A percentile compares a stretch with the other conserved stretches of the same genome.
These are phyloP conservation scores for Sebastes vulpes DNA, from an alignment of 2,797 vertebrate genomes.

Conservation along the genomic window DNA sequence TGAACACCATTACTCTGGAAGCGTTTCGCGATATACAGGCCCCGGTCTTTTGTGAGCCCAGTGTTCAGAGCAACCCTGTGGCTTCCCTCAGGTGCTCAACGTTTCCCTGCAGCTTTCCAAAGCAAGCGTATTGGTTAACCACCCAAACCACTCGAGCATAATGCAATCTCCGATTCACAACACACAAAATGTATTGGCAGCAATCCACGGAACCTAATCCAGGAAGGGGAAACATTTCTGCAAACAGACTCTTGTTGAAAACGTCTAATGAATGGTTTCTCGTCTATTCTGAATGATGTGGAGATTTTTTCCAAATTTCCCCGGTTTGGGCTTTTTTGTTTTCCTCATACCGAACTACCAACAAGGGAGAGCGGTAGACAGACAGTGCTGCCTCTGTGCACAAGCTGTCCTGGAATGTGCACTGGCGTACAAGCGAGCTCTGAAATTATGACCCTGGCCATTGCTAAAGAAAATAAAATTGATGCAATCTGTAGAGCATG, in stretches of 20 bases:
- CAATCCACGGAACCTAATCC: constrained; percentile 75
- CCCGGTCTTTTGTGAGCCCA: constrained; percentile 55
- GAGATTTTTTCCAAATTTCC: constrained; percentile 58
- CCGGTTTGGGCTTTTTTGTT: constrained; percentile 51
- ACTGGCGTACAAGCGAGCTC: constrained; percentile 64
- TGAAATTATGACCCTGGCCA: constrained; percentile 78
- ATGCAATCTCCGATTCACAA: constrained; percentile 81
- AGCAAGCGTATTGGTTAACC: constrained; percentile 81
- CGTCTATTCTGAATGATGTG: constrained; percentile 61
- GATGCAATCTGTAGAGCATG: constrained; percentile 85
- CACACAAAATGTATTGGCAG: constrained; percentile 78
- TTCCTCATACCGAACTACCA: constrained; percentile 55
- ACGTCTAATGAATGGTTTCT: constrained; percentile 73
- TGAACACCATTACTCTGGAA: constrained; percentile 59
- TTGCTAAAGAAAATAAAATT: constrained; percentile 84
- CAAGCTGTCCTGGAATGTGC: constrained; percentile 74
- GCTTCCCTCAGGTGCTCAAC: constrained; percentile 80
- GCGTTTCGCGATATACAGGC: constrained; percentile 24
- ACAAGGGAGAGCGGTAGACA: constrained; percentile 40
- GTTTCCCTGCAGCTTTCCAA: constrained; percentile 74
- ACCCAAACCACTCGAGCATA: constrained; percentile 79
- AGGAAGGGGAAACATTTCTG: constrained; percentile 76
- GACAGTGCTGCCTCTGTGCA: constrained; percentile 71
- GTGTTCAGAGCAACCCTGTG: constrained; percentile 62
- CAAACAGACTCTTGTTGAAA: constrained; percentile 75